Conservation (phyloP, 1,140 invertebrate species). For the Achatina immaculata region DNA sequence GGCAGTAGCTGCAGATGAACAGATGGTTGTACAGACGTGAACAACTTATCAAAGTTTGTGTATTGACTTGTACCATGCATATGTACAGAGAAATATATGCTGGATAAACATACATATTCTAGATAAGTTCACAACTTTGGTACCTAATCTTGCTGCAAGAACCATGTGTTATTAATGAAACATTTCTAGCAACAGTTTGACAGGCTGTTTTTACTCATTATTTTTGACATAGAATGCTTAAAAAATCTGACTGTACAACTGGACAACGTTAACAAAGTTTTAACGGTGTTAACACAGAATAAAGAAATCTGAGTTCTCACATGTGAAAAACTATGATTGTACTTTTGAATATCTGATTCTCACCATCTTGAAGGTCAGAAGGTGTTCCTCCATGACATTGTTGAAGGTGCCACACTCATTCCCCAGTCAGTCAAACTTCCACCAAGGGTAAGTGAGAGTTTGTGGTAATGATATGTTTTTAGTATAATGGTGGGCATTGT, state of each 20-base stretch:
- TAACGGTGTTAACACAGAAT: background rate
- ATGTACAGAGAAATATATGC: too few relatives aligned
- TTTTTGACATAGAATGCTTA: background rate
- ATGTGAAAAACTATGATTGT: background rate
- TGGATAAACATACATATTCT: too few relatives aligned
- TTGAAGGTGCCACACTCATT: conserved; percentile 53
- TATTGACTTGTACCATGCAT: too few relatives aligned
- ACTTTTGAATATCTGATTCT: conserved; percentile 10
- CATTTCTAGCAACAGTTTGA: background rate
- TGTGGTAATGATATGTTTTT: background rate
- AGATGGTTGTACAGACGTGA: too few relatives aligned
- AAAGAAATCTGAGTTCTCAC: background rate
- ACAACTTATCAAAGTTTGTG: too few relatives aligned
- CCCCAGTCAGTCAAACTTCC: conserved; percentile 47
- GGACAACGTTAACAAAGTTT: background rate
- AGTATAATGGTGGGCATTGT: too few relatives aligned
- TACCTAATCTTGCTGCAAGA: too few relatives aligned
- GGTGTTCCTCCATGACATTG: conserved; percentile 60
- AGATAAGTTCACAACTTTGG: too few relatives aligned
- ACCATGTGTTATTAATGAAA: too few relatives aligned
- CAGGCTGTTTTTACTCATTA: background rate
- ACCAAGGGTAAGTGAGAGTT: conserved; percentile 52
- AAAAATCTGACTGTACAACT: background rate
- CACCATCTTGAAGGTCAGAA: conserved; percentile 42
- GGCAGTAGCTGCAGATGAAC: too few relatives aligned